Evolutionary conservation across 2,888 invertebrate species (phyloP).

Genomic region (Catocala sponsa): DNA sequence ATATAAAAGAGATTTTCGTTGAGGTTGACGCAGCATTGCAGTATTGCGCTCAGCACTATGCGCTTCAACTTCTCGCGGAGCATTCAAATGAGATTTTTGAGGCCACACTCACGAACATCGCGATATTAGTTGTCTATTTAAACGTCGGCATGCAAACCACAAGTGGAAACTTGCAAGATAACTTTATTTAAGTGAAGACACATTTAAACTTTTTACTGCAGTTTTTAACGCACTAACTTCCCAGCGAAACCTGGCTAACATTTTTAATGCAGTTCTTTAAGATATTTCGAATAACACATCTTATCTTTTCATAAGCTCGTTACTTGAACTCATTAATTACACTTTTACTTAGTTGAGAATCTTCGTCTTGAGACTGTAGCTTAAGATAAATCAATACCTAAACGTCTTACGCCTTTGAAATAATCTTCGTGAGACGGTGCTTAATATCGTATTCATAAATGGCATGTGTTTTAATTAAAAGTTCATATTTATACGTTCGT

Average conservation of each 20-base stretch:
- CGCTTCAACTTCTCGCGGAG: constrained; percentile 42
- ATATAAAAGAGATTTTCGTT: constrained; percentile 52
- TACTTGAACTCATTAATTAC: constrained; percentile 35
- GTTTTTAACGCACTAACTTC: constrained; percentile 27
- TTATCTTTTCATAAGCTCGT: constrained; percentile 33
- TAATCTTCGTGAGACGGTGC: constrained; percentile 10
- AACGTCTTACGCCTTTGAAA: constrained; percentile 18
- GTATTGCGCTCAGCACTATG: constrained; percentile 34
- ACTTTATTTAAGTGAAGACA: constrained; percentile 24
- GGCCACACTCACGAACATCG: constrained; percentile 40
- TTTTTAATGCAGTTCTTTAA: constrained; percentile 35
- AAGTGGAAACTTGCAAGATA: constrained; percentile 30
- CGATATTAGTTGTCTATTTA: constrained; percentile 53
- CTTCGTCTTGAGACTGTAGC: constrained; percentile 24
- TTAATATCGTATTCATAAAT: constrained; percentile 24
- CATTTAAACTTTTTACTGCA: constrained; percentile 30
- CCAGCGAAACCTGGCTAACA: constrained; percentile 22
- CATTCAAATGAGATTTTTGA: constrained; percentile 54
- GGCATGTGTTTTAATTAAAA: constrained; percentile 35
- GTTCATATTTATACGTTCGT: constrained; percentile 24
- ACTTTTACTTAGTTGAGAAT: constrained; percentile 29
- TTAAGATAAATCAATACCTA: constrained; percentile 37
- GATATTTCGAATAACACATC: constrained; percentile 36
- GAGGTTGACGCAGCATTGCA: constrained; percentile 41
- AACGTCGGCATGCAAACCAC: constrained; percentile 24